Percentiles rank a stretch among this genome's conserved stretches.
Conservation (phyloP, 2,888 invertebrate genomes). For the Dynastes hyllus region DNA sequence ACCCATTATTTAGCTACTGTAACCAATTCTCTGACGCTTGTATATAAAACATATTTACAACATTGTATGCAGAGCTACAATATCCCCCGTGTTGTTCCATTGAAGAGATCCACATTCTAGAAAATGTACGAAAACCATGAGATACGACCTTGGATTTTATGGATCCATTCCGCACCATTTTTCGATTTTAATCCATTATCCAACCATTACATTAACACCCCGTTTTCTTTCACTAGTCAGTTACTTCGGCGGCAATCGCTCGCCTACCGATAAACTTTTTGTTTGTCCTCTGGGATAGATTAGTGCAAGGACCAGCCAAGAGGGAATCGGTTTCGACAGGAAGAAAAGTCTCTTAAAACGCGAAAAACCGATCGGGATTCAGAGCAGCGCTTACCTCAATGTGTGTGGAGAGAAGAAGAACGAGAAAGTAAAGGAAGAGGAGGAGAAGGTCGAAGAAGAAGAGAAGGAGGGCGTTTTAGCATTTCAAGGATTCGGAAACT, state of each 20-base stretch:
- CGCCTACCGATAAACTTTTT: conserved; percentile 42
- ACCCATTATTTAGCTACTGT: too few species aligned
- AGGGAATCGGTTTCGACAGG: conserved; percentile 13
- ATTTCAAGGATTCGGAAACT: background rate
- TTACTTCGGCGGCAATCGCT: conserved; percentile 24
- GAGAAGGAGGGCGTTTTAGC: background rate
- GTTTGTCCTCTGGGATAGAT: conserved; percentile 42
- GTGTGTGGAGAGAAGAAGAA: background rate
- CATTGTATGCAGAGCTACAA: too few species aligned
- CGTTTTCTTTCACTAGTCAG: conserved; percentile 44
- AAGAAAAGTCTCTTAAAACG: conserved; percentile 42
- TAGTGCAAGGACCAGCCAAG: conserved; percentile 3
- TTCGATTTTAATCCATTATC: conserved; percentile 46
- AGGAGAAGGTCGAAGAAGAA: background rate
- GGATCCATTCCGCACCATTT: conserved; percentile 7
- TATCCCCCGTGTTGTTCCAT: too few species aligned
- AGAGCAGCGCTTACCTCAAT: background rate
- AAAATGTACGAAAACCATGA: background rate
- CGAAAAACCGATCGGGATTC: conserved; percentile 37
- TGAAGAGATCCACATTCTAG: too few species aligned
- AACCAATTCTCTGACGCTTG: too few species aligned
- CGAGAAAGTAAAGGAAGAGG: background rate
- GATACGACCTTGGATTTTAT: background rate
- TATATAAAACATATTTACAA: too few species aligned
- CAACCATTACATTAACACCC: conserved; percentile 46